A percentile compares a stretch with the other conserved stretches of the same genome.
phyloP scores from a whole-genome alignment of 2,113 vertebrate genomes.

The Corythornis cristatus region DNA sequence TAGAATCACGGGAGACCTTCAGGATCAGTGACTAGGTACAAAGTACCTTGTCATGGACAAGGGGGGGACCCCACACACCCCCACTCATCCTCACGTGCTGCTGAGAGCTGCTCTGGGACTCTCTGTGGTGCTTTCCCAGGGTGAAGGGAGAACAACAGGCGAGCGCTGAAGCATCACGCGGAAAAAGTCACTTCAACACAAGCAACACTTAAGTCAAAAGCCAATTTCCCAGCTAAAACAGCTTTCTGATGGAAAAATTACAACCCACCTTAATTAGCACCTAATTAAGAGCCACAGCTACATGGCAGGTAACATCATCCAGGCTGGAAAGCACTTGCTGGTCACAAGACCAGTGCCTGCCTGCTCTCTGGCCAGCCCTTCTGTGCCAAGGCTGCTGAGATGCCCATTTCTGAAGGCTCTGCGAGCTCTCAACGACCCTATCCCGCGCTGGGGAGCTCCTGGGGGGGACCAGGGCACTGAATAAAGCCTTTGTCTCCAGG shows the following conservation, averaged over 20 bases:
- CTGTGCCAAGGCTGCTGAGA: neutral
- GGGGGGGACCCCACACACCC: neutral
- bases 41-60: neutral
- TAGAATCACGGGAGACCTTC: too few species aligned
- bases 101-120: fast-evolving
- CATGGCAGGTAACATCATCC: neutral
- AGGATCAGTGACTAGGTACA: too few species aligned
- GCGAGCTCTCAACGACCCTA: fast-evolving
- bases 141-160: neutral
- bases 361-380: neutral
- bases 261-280: neutral
- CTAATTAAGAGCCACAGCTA: conserved; percentile 3
- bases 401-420: fast-evolving
- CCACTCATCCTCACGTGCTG: neutral
- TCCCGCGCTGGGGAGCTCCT: fast-evolving
- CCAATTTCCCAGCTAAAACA: neutral
- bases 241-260: neutral
- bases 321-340: neutral
- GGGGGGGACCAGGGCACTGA: neutral
- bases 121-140: neutral
- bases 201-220: neutral
- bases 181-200: neutral
- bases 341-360: neutral
- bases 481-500: neutral
- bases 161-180: neutral